Conservation (phyloP, 2,113 vertebrate genomes). For the Megalops atlanticus region DNA sequence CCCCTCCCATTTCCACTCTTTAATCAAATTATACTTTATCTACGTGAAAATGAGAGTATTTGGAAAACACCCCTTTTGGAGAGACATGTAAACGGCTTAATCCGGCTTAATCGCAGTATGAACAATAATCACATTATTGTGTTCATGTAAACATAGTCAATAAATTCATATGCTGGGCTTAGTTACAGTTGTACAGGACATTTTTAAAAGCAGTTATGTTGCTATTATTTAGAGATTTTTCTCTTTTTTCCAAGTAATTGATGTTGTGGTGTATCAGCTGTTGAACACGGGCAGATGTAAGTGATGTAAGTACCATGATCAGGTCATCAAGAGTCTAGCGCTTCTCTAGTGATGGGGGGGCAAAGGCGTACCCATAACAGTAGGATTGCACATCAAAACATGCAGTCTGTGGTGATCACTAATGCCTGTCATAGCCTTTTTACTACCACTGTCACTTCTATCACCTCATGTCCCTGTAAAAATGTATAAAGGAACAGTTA, state of each 20-base stretch:
- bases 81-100: too few relatives aligned
- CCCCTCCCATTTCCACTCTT: too few relatives aligned
- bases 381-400: not conserved
- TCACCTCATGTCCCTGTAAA: not conserved
- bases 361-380: not conserved
- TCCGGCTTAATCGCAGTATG: too few relatives aligned
- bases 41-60: too few relatives aligned
- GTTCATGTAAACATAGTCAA: too few relatives aligned
- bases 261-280: not conserved
- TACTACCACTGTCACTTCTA: not conserved
- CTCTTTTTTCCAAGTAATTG: not conserved
- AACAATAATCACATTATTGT: too few relatives aligned
- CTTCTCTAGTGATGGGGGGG: not conserved
- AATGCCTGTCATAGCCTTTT: slow-evolving; percentile 14
- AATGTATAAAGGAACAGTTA: slow-evolving; percentile 43
- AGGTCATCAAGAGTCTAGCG: not conserved
- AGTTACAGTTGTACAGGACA: not conserved
- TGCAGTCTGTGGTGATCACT: slow-evolving; percentile 28
- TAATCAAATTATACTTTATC: too few relatives aligned
- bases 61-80: too few relatives aligned
- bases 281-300: not conserved
- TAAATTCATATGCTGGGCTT: not conserved
- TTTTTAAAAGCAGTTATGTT: not conserved
- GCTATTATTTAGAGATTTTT: not conserved
- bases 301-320: slow-evolving; percentile 1